Percentiles rank a stretch among this genome's conserved stretches.
phyloP scores from a whole-genome alignment of 2,797 vertebrate genomes.

The Moxostoma hubbsi region DNA sequence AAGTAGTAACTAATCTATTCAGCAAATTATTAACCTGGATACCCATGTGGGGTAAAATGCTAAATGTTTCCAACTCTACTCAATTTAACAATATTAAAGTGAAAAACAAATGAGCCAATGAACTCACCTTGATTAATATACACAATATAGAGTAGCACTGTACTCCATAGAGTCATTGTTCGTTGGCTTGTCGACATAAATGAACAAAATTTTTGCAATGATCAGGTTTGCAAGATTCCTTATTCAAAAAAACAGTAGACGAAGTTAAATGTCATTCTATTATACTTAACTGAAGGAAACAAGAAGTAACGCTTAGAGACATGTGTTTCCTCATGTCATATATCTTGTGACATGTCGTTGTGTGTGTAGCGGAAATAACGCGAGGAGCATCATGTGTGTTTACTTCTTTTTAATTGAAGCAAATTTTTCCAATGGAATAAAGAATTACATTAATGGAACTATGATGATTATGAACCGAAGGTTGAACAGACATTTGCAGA shows the following conservation, averaged over 20 bases:
- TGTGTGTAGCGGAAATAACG: neutral
- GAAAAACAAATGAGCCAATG: neutral
- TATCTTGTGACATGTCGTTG: neutral
- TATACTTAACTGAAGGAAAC: rapidly evolving
- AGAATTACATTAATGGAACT: neutral
- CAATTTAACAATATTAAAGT: neutral
- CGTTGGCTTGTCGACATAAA: neutral
- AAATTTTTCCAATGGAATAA: neutral
- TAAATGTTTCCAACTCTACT: neutral
- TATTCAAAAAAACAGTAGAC: no score
- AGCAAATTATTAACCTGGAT: neutral
- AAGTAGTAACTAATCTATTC: neutral
- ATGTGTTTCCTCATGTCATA: neutral
- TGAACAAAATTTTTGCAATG: neutral
- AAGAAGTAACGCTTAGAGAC: neutral
- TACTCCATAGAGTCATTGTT: neutral
- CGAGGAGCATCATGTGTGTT: rapidly evolving
- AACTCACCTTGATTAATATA: constrained; percentile 14
- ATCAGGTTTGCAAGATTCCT: no score
- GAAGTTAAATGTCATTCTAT: no score
- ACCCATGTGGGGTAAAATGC: neutral
- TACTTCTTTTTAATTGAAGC: no score
- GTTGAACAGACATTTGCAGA: no score
- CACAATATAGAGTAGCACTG: neutral
- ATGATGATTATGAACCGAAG: no score